A percentile compares a stretch with the other conserved stretches of the same genome.
Conservation (phyloP, 2,888 invertebrate species). For the Chaetogeoica ovagalla region DNA sequence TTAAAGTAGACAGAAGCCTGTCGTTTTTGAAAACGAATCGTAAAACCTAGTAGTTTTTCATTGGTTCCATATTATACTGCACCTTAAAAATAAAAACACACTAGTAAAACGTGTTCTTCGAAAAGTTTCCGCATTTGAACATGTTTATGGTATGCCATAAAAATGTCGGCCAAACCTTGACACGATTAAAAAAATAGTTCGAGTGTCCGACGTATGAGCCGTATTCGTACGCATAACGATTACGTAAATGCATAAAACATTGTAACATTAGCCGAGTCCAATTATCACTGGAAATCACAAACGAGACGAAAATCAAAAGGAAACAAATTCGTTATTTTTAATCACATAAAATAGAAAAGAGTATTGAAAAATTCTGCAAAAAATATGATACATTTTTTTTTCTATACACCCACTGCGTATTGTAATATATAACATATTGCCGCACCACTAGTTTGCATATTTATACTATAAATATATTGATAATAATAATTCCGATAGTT, state of each 20-base stretch:
- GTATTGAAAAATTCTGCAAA: background rate
- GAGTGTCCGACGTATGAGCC: too few relatives aligned
- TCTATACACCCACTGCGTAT: background rate
- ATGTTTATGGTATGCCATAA: slow-evolving; percentile 15
- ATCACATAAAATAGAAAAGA: background rate
- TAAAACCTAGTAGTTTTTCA: slow-evolving; percentile 4
- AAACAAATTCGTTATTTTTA: background rate
- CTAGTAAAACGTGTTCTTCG: background rate
- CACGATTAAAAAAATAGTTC: slow-evolving; percentile 7
- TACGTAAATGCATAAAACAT: background rate
- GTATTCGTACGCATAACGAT: background rate
- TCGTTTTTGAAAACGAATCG: background rate
- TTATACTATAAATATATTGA: too few relatives aligned
- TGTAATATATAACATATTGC: background rate
- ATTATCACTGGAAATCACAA: background rate
- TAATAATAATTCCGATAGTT: too few relatives aligned
- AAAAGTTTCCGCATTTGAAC: slow-evolving; percentile 25
- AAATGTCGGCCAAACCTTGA: slow-evolving; percentile 26
- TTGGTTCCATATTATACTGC: background rate
- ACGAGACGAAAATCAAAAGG: background rate
- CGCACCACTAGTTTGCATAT: too few relatives aligned
- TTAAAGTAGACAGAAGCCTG: background rate
- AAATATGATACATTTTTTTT: background rate
- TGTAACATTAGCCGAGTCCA: background rate
- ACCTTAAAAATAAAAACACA: slow-evolving; percentile 12